Evolutionary conservation across 2,797 vertebrate species (phyloP).

Genomic region (Enteromius treurensis): DNA sequence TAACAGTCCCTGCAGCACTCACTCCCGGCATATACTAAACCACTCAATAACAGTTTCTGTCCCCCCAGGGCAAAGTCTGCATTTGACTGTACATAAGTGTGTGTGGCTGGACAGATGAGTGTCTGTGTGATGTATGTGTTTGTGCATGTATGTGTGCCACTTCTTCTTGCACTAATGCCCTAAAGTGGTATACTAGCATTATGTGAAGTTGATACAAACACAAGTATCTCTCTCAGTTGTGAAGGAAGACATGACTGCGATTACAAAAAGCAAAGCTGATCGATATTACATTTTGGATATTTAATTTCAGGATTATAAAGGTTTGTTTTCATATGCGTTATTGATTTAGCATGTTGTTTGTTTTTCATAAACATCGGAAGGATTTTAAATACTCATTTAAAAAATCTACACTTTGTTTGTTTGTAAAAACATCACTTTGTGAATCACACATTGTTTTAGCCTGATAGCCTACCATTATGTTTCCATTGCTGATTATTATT

Average conservation of each 20-base stretch:
- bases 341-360: background rate
- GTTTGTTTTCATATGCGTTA: background rate
- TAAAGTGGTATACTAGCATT: slow-evolving; percentile 23
- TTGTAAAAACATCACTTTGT: background rate
- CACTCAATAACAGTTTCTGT: slow-evolving; percentile 13
- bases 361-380: slow-evolving; percentile 10
- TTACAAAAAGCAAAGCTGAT: background rate
- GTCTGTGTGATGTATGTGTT: background rate
- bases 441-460: slow-evolving; percentile 15
- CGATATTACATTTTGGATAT: background rate
- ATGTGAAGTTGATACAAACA: slow-evolving; percentile 42
- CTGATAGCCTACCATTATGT: background rate
- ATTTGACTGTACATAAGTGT: slow-evolving; percentile 13
- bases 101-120: background rate
- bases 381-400: slow-evolving; percentile 3
- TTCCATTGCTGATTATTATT: slow-evolving; percentile 37
- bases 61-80: slow-evolving; percentile 18
- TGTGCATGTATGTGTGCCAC: slow-evolving; percentile 7
- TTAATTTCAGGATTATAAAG: slow-evolving; percentile 3
- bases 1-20: slow-evolving; percentile 23
- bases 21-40: slow-evolving; percentile 35
- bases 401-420: background rate
- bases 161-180: slow-evolving; percentile 17
- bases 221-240: slow-evolving; percentile 45
- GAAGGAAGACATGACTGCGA: slow-evolving; percentile 33